Evolutionary conservation across 2,797 vertebrate species (phyloP).

Genomic region (Diceros bicornis): DNA sequence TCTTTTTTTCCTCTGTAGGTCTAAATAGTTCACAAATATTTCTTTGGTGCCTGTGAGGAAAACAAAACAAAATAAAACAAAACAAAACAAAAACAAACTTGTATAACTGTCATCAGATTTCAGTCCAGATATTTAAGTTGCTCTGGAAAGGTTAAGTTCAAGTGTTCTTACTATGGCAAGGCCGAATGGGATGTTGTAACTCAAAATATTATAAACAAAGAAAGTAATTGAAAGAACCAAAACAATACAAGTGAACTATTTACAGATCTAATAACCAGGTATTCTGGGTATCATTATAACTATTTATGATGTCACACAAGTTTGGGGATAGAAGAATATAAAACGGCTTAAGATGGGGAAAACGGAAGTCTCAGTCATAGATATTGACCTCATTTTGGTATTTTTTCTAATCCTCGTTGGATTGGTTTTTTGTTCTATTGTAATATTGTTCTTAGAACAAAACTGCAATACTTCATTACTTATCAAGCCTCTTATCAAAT

Average conservation of each 20-base stretch:
- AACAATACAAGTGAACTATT: neutral
- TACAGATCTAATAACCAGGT: neutral
- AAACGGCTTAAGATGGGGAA: neutral
- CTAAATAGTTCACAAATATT: neutral
- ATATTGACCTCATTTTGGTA: neutral
- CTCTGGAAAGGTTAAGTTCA: neutral
- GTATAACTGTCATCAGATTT: neutral
- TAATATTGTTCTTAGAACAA: neutral
- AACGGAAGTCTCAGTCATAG: neutral
- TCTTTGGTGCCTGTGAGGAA: neutral
- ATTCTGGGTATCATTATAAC: neutral
- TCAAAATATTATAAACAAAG: neutral
- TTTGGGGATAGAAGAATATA: neutral
- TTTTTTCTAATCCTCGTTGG: neutral
- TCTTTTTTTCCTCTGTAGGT: neutral
- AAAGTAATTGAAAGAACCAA: neutral
- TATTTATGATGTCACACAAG: neutral
- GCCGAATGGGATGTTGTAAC: neutral
- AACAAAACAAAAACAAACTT: neutral
- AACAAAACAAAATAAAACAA: neutral
- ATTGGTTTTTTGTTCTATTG: neutral
- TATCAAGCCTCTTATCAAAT: neutral
- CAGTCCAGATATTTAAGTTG: neutral
- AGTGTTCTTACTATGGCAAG: neutral
- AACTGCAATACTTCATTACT: neutral